A percentile compares a stretch with the other conserved stretches of the same genome.
Conservation (phyloP, 2,113 vertebrate genomes). For the Chinchilla lanigera region DNA sequence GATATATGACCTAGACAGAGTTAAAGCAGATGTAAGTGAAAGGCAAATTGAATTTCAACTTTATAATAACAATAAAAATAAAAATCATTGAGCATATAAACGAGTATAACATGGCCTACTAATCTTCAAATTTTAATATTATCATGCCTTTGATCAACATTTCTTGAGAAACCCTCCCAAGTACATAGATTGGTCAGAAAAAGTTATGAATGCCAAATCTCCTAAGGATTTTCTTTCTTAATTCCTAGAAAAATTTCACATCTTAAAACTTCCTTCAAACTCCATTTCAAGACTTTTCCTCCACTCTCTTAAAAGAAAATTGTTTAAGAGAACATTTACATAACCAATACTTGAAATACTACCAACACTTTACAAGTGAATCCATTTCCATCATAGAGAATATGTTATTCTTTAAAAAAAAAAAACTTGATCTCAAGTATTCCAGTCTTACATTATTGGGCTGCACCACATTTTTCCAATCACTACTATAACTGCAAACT, state of each 20-base stretch:
- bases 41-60: background rate
- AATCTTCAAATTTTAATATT: background rate
- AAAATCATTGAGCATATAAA: background rate
- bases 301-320: background rate
- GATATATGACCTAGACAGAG: background rate
- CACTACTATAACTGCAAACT: background rate
- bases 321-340: background rate
- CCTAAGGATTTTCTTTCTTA: background rate
- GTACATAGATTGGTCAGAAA: background rate
- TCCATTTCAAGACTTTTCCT: background rate
- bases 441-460: background rate
- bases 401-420: background rate
- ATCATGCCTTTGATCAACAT: background rate
- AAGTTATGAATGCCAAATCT: background rate
- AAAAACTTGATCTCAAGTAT: background rate
- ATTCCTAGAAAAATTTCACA: background rate
- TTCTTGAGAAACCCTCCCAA: background rate
- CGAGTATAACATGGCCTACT: background rate
- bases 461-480: background rate
- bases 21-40: background rate
- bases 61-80: background rate
- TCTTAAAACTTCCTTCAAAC: background rate
- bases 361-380: background rate
- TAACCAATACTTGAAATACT: background rate
- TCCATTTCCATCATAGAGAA: background rate